These are phyloP conservation scores for Bos indicus DNA, from an alignment of 2,113 vertebrate genomes.

Conservation along the genomic window DNA sequence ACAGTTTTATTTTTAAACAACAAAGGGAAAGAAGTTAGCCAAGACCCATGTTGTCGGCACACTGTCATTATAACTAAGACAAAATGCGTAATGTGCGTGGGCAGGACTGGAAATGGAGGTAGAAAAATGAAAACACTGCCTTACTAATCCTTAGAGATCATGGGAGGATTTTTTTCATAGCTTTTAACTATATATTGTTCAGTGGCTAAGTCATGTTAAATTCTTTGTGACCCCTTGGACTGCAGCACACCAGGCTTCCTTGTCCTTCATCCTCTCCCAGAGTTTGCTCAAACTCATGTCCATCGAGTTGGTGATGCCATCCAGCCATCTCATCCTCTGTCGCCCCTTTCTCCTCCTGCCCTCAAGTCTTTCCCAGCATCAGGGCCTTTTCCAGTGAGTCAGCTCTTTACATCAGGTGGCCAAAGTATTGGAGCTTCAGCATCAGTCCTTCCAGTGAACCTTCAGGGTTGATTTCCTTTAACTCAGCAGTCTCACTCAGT, in stretches of 20 bases:
- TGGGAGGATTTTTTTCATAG: background rate
- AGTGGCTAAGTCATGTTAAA: background rate
- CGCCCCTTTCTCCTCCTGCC: background rate
- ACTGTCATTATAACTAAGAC: background rate
- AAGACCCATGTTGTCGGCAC: too few species aligned
- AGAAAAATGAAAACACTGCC: background rate
- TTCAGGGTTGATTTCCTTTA: background rate
- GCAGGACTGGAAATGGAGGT: background rate
- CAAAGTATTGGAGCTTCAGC: background rate
- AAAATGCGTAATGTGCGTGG: accelerated
- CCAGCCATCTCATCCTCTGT: background rate
- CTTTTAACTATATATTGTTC: background rate
- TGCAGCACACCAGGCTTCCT: background rate
- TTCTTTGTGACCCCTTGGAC: background rate
- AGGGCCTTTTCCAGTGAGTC: background rate
- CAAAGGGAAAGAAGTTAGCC: background rate
- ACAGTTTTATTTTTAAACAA: background rate
- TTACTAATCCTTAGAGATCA: background rate
- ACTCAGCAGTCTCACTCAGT: background rate
- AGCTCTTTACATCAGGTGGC: background rate
- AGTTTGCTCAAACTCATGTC: background rate
- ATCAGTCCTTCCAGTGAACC: background rate
- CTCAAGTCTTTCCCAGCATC: background rate
- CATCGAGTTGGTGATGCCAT: background rate
- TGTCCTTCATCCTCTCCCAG: background rate